Percentiles rank a stretch among this genome's conserved stretches.
These are phyloP conservation scores for Cottus gobio DNA, from an alignment of 2,113 vertebrate genomes.

Conservation along the genomic window DNA sequence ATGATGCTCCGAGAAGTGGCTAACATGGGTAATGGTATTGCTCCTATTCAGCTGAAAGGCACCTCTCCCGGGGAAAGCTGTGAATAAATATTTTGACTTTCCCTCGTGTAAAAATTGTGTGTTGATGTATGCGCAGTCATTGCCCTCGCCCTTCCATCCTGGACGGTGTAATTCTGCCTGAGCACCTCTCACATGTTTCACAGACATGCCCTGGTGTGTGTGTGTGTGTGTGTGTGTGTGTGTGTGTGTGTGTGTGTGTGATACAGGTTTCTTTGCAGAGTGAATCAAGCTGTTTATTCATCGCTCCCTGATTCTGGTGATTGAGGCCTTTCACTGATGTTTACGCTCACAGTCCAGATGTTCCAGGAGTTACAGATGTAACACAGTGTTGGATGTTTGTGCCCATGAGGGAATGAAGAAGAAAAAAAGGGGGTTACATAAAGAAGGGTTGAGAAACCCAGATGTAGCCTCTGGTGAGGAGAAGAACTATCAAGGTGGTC, in stretches of 20 bases:
- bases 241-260: background rate
- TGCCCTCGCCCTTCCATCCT: conserved; percentile 33
- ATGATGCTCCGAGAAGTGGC: conserved; percentile 37
- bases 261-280: conserved; percentile 13
- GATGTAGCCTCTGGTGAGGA: conserved; percentile 34
- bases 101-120: conserved; percentile 44
- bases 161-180: conserved; percentile 53
- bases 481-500: conserved; percentile 52
- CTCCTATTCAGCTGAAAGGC: conserved; percentile 61
- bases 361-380: conserved; percentile 40
- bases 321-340: conserved; percentile 64
- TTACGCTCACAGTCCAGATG: conserved; percentile 60
- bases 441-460: conserved; percentile 10
- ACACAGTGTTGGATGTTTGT: conserved; percentile 12
- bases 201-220: conserved; percentile 46
- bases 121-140: conserved; percentile 42
- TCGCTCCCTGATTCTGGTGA: conserved; percentile 54
- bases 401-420: background rate
- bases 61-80: conserved; percentile 62
- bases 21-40: conserved; percentile 61
- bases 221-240: background rate
- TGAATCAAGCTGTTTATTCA: conserved; percentile 69
- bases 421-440: too few species aligned
- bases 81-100: conserved; percentile 78
- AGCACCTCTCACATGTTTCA: conserved; percentile 64